These are phyloP conservation scores for Cyprichromis sp. DNA, from an alignment of 2,113 vertebrate species.

Conservation along the genomic window DNA sequence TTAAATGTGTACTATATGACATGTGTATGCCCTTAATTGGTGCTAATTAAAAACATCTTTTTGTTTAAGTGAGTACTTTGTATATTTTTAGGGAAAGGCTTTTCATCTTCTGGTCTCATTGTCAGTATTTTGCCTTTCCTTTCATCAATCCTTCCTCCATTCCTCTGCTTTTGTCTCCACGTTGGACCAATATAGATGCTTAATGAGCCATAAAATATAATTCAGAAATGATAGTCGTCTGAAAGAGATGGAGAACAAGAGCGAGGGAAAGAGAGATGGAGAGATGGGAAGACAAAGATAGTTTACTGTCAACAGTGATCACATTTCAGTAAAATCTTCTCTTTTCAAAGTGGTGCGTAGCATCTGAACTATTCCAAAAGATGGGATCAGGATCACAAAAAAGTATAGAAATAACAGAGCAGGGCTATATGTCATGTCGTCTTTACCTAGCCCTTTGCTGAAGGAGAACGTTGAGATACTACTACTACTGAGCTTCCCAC, in stretches of 20 bases:
- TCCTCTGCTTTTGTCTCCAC: constrained; percentile 17
- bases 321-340: not conserved
- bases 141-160: constrained; percentile 29
- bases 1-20: not conserved
- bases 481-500: not conserved
- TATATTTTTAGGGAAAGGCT: not conserved
- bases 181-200: constrained; percentile 65
- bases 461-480: not conserved
- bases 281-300: constrained; percentile 77
- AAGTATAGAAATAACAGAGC: not conserved
- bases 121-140: not conserved
- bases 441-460: not conserved
- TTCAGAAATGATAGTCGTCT: constrained; percentile 89
- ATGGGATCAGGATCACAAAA: not conserved
- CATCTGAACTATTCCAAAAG: not conserved
- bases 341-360: not conserved
- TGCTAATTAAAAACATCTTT: constrained; percentile 40
- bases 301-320: constrained; percentile 16
- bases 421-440: not conserved
- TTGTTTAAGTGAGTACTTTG: constrained; percentile 3
- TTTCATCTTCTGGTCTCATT: not conserved
- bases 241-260: constrained; percentile 82
- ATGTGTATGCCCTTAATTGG: constrained; percentile 18
- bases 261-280: constrained; percentile 72
- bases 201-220: constrained; percentile 99